Percentiles rank a stretch among this genome's conserved stretches.
Conservation (phyloP, 1,140 invertebrate species). For the Zophobas morio region DNA sequence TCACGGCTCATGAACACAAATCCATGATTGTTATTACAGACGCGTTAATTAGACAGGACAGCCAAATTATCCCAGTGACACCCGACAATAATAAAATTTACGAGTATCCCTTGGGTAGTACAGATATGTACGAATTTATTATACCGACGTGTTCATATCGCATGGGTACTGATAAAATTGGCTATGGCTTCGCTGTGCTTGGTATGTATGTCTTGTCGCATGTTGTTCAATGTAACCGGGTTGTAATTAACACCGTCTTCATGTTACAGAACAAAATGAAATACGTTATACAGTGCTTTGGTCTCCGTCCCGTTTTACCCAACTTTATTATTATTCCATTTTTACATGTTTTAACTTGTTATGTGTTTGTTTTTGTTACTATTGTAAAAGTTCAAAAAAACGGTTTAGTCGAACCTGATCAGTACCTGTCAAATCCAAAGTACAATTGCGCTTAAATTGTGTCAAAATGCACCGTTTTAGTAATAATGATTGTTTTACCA, state of each 20-base stretch:
- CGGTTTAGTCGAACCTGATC: conserved; percentile 7
- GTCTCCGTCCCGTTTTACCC: conserved; percentile 64
- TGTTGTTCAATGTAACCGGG: not conserved
- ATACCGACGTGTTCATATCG: conserved; percentile 95
- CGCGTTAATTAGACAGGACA: conserved; percentile 67
- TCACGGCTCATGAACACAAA: conserved; percentile 89
- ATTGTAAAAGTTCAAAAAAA: conserved; percentile 17
- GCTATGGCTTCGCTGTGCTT: conserved; percentile 86
- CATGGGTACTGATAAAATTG: conserved; percentile 89
- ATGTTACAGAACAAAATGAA: conserved; percentile 62
- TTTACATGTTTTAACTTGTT: conserved; percentile 50
- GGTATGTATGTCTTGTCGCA: conserved; percentile 72
- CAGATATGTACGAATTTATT: conserved; percentile 84
- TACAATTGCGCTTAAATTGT: not conserved
- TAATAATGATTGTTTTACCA: not conserved
- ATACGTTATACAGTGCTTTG: conserved; percentile 65
- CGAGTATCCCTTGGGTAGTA: conserved; percentile 68
- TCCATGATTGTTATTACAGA: conserved; percentile 73
- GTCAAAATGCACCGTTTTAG: conserved; percentile 3
- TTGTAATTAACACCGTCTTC: not conserved
- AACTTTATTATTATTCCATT: conserved; percentile 58
- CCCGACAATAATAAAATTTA: conserved; percentile 69
- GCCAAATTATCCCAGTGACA: conserved; percentile 68
- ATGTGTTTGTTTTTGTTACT: conserved; percentile 27
- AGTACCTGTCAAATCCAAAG: conserved; percentile 19